Percentiles rank a stretch among this genome's conserved stretches.
Evolutionary conservation across 2,888 invertebrate species (phyloP).

Genomic region (Amphipoea oculea): DNA sequence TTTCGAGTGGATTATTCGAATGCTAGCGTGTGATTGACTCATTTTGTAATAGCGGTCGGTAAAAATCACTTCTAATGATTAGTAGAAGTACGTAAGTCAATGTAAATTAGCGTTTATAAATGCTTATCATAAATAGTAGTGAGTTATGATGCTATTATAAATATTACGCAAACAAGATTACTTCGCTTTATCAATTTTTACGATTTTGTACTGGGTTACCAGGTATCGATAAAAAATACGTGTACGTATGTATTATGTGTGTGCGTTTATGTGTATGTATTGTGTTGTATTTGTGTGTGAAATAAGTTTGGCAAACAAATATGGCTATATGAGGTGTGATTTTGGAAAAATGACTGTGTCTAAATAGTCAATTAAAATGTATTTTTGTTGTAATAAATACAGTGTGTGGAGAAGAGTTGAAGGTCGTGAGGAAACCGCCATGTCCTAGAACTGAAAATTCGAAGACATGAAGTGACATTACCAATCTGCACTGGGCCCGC

Average conservation of each 20-base stretch:
- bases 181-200: slow-evolving; percentile 7
- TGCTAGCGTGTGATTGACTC: slow-evolving; percentile 42
- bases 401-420: neutral
- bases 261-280: no score
- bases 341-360: neutral
- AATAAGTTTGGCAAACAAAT: neutral
- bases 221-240: neutral
- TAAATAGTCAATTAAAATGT: neutral
- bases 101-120: slow-evolving; percentile 23
- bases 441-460: neutral
- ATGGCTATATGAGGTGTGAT: neutral
- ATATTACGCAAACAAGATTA: slow-evolving; percentile 6
- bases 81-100: slow-evolving; percentile 3
- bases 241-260: neutral
- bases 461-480: neutral
- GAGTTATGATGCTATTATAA: slow-evolving; percentile 18
- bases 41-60: slow-evolving; percentile 17
- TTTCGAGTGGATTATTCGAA: slow-evolving; percentile 13
- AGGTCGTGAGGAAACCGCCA: neutral
- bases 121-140: slow-evolving; percentile 19
- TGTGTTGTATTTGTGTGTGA: no score
- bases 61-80: slow-evolving; percentile 20
- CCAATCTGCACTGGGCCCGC: neutral
- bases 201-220: neutral
- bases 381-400: neutral